Percentiles rank a stretch among this genome's conserved stretches.
phyloP scores from a whole-genome alignment of 2,888 invertebrate genomes.

The Papilio elwesi region DNA sequence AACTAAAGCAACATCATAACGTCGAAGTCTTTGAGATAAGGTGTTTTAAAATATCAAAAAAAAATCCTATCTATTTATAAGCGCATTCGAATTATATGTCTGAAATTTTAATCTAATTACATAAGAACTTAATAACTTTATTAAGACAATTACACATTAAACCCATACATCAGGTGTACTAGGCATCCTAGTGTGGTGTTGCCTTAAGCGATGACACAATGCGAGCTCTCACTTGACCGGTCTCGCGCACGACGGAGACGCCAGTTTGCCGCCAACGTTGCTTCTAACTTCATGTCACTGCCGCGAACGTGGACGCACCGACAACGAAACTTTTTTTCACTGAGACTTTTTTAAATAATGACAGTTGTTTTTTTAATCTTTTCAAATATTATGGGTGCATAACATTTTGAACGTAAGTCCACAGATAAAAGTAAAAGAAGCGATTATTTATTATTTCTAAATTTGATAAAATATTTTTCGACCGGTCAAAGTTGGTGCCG shows the following conservation, averaged over 20 bases:
- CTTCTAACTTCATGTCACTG: slow-evolving; percentile 61
- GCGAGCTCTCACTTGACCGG: slow-evolving; percentile 71
- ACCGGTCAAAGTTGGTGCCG: slow-evolving; percentile 47
- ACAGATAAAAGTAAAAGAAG: slow-evolving; percentile 51
- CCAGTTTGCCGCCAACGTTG: slow-evolving; percentile 72
- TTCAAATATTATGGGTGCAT: slow-evolving; percentile 1
- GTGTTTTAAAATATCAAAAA: too few species aligned
- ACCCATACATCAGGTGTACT: slow-evolving; percentile 19
- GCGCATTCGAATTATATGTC: too few species aligned
- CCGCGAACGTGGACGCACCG: slow-evolving; percentile 53
- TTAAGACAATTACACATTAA: too few species aligned
- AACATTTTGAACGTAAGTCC: background rate
- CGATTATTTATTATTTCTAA: slow-evolving; percentile 65
- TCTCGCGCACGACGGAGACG: slow-evolving; percentile 50
- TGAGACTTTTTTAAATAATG: slow-evolving; percentile 41
- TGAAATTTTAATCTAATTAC: too few species aligned
- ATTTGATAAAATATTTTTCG: slow-evolving; percentile 48
- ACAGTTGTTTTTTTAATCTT: slow-evolving; percentile 40
- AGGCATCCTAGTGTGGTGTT: slow-evolving; percentile 3
- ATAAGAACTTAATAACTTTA: too few species aligned
- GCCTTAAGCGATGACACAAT: slow-evolving; percentile 64
- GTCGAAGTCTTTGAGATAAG: too few species aligned
- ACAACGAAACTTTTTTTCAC: slow-evolving; percentile 51
- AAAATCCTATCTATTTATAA: too few species aligned
- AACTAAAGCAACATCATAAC: too few species aligned